phyloP scores from a whole-genome alignment of 2,113 vertebrate genomes.

The Bucco capensis region DNA sequence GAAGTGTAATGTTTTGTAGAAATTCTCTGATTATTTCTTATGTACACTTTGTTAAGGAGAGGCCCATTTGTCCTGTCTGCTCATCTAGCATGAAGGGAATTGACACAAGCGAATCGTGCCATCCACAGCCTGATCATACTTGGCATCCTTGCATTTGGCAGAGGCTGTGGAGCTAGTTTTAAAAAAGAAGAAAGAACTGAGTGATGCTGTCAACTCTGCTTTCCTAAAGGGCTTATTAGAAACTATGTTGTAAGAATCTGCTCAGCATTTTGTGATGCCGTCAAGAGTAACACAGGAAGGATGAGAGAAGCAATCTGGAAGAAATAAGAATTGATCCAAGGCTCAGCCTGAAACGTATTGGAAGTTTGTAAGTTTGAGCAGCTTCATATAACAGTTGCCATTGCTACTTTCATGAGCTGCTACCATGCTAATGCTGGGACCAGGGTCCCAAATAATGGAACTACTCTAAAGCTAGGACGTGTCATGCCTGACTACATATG shows the following conservation, averaged over 20 bases:
- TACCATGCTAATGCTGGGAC: neutral
- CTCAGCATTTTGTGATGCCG: constrained; percentile 37
- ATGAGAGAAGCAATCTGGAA: constrained; percentile 4
- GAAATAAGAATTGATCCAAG: constrained; percentile 33
- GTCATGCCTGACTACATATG: neutral
- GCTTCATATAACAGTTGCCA: neutral
- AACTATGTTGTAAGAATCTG: constrained; percentile 25
- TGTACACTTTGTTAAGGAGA: constrained; percentile 1
- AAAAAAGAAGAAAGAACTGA: neutral
- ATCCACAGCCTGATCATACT: constrained; percentile 35
- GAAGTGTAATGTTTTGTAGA: neutral
- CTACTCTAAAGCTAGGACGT: neutral
- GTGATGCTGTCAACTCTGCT: constrained; percentile 37
- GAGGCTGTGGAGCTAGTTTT: constrained; percentile 9
- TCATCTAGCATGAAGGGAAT: neutral
- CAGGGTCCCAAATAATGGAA: neutral
- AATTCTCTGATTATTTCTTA: neutral
- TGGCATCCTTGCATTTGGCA: constrained; percentile 35
- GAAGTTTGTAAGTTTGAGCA: neutral
- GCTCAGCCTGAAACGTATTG: neutral
- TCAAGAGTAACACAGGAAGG: neutral
- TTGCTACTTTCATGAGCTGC: neutral
- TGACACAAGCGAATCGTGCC: constrained; percentile 21
- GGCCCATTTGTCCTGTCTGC: constrained; percentile 46
- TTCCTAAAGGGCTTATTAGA: constrained; percentile 50